Conservation (phyloP, 2,797 vertebrate genomes). For the Chrysolophus pictus region DNA sequence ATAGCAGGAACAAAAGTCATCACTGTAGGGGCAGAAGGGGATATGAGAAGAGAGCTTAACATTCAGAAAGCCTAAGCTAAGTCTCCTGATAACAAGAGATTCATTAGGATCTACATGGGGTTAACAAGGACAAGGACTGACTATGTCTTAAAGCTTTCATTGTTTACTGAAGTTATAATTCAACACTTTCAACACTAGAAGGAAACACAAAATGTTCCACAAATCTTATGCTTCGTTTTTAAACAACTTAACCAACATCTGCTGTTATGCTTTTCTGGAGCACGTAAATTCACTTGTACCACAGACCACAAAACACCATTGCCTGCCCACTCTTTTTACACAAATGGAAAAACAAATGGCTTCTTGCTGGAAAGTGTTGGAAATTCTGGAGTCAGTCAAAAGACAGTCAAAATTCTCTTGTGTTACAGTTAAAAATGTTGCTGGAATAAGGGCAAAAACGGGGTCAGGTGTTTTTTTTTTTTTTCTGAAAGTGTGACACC, state of each 20-base stretch:
- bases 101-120: background rate
- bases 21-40: background rate
- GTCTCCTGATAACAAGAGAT: background rate
- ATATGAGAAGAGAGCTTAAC: background rate
- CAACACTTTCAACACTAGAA: background rate
- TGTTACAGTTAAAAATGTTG: background rate
- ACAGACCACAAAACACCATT: background rate
- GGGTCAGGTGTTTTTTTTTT: background rate
- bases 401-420: background rate
- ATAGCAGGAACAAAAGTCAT: background rate
- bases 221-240: background rate
- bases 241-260: background rate
- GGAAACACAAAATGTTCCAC: background rate
- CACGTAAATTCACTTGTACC: background rate
- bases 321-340: background rate
- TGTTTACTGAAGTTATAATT: background rate
- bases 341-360: background rate
- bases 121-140: background rate
- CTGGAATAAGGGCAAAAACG: background rate
- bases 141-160: background rate
- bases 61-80: background rate
- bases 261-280: slow-evolving; percentile 8
- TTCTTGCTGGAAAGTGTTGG: background rate
- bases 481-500: background rate
- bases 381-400: background rate